A percentile compares a stretch with the other conserved stretches of the same genome.
phyloP scores from a whole-genome alignment of 37 sponge, comb jelly and placozoan genomes.

The Bolinopsis microptera region DNA sequence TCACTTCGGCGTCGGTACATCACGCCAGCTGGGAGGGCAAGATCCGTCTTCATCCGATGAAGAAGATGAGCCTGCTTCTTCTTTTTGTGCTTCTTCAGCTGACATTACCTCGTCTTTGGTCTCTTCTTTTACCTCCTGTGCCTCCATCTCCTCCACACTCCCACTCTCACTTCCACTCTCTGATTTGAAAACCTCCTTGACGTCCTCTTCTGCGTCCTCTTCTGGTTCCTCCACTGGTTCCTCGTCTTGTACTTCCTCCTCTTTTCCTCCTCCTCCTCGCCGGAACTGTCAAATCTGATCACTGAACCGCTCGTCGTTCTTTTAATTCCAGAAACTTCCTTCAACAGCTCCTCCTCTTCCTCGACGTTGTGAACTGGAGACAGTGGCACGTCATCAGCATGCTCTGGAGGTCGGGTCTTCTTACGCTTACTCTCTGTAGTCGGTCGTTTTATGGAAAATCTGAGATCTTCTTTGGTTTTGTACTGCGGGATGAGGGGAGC shows the following conservation, averaged over 20 bases:
- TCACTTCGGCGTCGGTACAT: too few species aligned
- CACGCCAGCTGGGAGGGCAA: not conserved
- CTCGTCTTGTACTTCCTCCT: slow-evolving; percentile 28
- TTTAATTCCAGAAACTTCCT: slow-evolving; percentile 44
- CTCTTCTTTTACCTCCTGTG: not conserved
- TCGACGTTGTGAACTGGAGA: slow-evolving; percentile 21
- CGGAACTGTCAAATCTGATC: slow-evolving; percentile 53
- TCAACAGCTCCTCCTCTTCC: slow-evolving; percentile 34
- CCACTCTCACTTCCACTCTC: not conserved
- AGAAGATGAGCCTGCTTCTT: slow-evolving; percentile 11
- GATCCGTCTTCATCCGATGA: slow-evolving; percentile 5
- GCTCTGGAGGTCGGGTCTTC: not conserved
- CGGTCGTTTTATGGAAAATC: slow-evolving; percentile 43
- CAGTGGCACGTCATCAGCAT: not conserved
- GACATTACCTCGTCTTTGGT: not conserved
- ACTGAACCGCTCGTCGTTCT: slow-evolving; percentile 7
- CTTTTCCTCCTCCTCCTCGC: slow-evolving; percentile 26
- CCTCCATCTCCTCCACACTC: not conserved
- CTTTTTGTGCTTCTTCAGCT: slow-evolving; percentile 48
- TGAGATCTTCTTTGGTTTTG: slow-evolving; percentile 19
- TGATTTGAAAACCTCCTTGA: not conserved
- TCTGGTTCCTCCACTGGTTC: slow-evolving; percentile 16
- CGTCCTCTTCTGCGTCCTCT: not conserved
- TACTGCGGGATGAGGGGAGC: slow-evolving; percentile 20
- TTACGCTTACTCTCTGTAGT: slow-evolving; percentile 43